Percentiles rank a stretch among this genome's conserved stretches.
phyloP scores from a whole-genome alignment of 2,888 invertebrate genomes.

The Chironomus riparius region DNA sequence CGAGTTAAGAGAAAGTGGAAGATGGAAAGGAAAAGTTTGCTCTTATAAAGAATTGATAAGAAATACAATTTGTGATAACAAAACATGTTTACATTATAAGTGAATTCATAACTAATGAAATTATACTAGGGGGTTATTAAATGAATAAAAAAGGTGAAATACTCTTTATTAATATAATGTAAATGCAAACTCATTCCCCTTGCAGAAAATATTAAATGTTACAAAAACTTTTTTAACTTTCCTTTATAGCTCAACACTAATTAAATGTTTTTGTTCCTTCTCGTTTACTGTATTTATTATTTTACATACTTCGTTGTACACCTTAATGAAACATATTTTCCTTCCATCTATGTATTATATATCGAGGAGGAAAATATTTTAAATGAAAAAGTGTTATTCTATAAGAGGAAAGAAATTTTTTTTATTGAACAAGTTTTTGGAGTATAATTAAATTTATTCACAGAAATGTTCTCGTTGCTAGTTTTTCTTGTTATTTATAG shows the following conservation, averaged over 20 bases:
- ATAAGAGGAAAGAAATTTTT: background rate
- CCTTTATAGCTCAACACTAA: constrained; percentile 17
- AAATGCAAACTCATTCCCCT: background rate
- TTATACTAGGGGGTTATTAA: background rate
- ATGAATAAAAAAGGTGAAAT: background rate
- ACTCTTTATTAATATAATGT: background rate
- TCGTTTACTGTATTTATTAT: constrained; percentile 3
- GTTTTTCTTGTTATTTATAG: background rate
- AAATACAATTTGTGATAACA: background rate
- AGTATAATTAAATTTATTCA: constrained; percentile 24
- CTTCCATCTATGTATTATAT: background rate
- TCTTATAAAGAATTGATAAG: constrained; percentile 4
- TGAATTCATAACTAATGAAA: background rate
- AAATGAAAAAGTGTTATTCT: background rate
- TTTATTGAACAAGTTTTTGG: constrained; percentile 13
- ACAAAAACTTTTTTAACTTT: background rate
- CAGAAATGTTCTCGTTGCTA: constrained; percentile 9
- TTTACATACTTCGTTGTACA: constrained; percentile 7
- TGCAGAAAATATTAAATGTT: background rate
- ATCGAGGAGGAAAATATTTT: background rate
- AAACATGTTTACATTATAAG: background rate
- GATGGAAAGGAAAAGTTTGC: background rate
- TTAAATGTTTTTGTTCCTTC: constrained; percentile 14
- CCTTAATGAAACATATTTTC: constrained; percentile 16
- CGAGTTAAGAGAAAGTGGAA: background rate